Evolutionary conservation across 2,888 invertebrate genomes (phyloP).

Genomic region (Pocota personata): DNA sequence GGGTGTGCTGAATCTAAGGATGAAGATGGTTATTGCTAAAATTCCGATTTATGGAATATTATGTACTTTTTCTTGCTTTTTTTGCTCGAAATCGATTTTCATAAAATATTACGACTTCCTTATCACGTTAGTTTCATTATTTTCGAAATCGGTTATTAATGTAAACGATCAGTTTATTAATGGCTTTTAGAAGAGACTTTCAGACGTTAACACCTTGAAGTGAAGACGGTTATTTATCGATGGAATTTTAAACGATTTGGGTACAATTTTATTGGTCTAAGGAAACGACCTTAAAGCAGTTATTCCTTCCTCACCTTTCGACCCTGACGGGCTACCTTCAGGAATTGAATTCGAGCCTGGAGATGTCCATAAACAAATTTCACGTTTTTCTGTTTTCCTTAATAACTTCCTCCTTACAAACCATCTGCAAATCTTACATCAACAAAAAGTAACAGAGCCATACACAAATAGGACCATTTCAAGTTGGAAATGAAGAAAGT

Average conservation of each 20-base stretch:
- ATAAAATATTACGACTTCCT: slow-evolving; percentile 18
- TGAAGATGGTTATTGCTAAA: background rate
- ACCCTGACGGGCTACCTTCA: background rate
- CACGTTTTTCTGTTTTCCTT: background rate
- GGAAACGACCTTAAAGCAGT: too few relatives aligned
- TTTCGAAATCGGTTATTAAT: slow-evolving; percentile 3
- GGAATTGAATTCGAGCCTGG: slow-evolving; percentile 5
- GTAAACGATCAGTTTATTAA: background rate
- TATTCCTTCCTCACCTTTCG: too few relatives aligned
- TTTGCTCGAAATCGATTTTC: background rate
- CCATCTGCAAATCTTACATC: background rate
- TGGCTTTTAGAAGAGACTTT: background rate
- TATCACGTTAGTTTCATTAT: slow-evolving; percentile 27
- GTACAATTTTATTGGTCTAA: too few relatives aligned
- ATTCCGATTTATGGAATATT: slow-evolving; percentile 1
- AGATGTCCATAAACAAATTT: background rate
- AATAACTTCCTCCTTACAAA: background rate
- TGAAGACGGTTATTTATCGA: background rate
- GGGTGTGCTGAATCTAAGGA: too few relatives aligned
- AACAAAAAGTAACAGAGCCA: background rate
- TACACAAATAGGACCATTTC: background rate
- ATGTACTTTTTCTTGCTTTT: background rate
- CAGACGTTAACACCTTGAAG: background rate
- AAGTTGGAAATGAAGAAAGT: background rate
- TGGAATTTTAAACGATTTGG: background rate